Evolutionary conservation across 2,113 vertebrate species (phyloP).

Genomic region (Porphyrio hochstetteri): DNA sequence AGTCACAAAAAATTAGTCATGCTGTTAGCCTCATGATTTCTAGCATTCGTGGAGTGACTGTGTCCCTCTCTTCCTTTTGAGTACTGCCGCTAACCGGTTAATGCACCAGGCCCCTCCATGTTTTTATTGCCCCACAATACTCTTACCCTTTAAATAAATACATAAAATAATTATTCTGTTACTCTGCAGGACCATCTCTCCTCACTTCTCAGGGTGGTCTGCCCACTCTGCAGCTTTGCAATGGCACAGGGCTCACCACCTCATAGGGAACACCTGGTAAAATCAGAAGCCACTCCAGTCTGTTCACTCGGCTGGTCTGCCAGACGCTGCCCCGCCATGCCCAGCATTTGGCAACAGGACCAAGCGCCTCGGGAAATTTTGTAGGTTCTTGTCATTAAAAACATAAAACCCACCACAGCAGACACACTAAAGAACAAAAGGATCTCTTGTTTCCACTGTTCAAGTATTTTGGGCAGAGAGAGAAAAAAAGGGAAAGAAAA

Average conservation of each 20-base stretch:
- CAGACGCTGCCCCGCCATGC: background rate
- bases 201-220: background rate
- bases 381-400: background rate
- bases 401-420: background rate
- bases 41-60: background rate
- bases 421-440: slow-evolving; percentile 16
- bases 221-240: background rate
- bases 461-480: background rate
- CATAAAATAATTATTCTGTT: background rate
- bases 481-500: background rate
- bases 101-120: background rate
- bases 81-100: background rate
- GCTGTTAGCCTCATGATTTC: background rate
- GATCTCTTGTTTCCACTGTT: background rate
- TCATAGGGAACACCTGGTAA: background rate
- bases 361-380: background rate
- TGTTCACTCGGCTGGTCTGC: background rate
- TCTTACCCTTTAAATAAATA: background rate
- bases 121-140: background rate
- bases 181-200: background rate
- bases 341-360: background rate
- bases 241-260: background rate
- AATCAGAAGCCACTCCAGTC: slow-evolving; percentile 12
- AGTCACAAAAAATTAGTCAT: background rate
- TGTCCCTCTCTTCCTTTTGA: background rate